Evolutionary conservation across 1,140 invertebrate genomes (phyloP).

Genomic region (Procambarus clarkii): DNA sequence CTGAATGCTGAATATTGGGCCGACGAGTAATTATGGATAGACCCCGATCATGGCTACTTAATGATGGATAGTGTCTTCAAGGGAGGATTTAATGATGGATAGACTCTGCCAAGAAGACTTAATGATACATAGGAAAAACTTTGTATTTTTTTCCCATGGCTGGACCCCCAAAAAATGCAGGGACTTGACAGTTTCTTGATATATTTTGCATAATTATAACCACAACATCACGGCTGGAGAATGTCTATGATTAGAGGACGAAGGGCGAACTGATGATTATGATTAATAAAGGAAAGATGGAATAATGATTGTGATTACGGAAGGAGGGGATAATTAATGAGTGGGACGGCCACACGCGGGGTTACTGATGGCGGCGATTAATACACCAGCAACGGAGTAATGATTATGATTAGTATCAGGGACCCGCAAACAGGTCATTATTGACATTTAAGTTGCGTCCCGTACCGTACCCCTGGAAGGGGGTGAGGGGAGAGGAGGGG

Average conservation of each 20-base stretch:
- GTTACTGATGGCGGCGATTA: slow-evolving; percentile 17
- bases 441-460: slow-evolving; percentile 42
- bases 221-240: neutral
- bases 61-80: no score
- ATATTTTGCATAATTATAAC: slow-evolving; percentile 39
- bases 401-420: slow-evolving; percentile 13
- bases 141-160: neutral
- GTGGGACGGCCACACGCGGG: neutral
- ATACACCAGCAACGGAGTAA: slow-evolving; percentile 13
- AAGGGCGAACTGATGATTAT: slow-evolving; percentile 29
- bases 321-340: slow-evolving; percentile 28
- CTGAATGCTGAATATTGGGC: no score
- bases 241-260: slow-evolving; percentile 26
- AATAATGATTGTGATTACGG: slow-evolving; percentile 53
- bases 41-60: no score
- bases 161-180: slow-evolving; percentile 9
- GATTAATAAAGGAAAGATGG: slow-evolving; percentile 54
- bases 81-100: neutral
- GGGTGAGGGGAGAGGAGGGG: neutral
- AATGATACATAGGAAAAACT: slow-evolving; percentile 31
- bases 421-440: slow-evolving; percentile 25
- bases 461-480: neutral
- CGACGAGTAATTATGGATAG: no score
- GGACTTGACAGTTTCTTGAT: slow-evolving; percentile 24
- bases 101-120: slow-evolving; percentile 23